Evolutionary conservation across 2,888 invertebrate species (phyloP).

Genomic region (Epistrophe eligans): DNA sequence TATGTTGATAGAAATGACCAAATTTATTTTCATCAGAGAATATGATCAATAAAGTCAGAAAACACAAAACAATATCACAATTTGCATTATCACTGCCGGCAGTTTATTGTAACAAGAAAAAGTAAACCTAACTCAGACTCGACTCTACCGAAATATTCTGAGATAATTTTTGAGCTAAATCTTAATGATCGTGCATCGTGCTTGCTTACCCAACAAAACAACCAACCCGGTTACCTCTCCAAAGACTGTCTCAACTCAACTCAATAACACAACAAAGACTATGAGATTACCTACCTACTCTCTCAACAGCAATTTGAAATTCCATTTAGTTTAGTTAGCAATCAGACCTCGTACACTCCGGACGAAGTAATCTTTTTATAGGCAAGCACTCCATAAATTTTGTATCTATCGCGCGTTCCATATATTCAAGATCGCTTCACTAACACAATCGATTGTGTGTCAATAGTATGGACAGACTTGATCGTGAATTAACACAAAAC

Average conservation of each 20-base stretch:
- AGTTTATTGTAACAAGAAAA: background rate
- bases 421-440: slow-evolving; percentile 57
- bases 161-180: slow-evolving; percentile 34
- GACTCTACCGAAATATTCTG: slow-evolving; percentile 4
- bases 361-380: slow-evolving; percentile 42
- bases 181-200: slow-evolving; percentile 36
- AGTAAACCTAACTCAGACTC: slow-evolving; percentile 26
- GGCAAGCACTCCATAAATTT: slow-evolving; percentile 38
- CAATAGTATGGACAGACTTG: slow-evolving; percentile 80
- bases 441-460: slow-evolving; percentile 27
- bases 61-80: slow-evolving; percentile 52
- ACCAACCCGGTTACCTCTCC: slow-evolving; percentile 28
- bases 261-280: slow-evolving; percentile 10
- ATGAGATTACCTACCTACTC: slow-evolving; percentile 25
- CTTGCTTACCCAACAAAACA: slow-evolving; percentile 13
- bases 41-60: slow-evolving; percentile 39
- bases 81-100: slow-evolving; percentile 62
- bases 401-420: slow-evolving; percentile 25
- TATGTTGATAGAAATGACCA: slow-evolving; percentile 1
- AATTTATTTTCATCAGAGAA: background rate
- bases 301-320: slow-evolving; percentile 46
- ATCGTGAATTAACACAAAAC: slow-evolving; percentile 81
- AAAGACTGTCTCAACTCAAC: slow-evolving; percentile 5
- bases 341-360: slow-evolving; percentile 63
- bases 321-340: slow-evolving; percentile 70